Percentiles rank a stretch among this genome's conserved stretches.
Conservation (phyloP, 2,888 invertebrate species). For the Myopa testacea region DNA sequence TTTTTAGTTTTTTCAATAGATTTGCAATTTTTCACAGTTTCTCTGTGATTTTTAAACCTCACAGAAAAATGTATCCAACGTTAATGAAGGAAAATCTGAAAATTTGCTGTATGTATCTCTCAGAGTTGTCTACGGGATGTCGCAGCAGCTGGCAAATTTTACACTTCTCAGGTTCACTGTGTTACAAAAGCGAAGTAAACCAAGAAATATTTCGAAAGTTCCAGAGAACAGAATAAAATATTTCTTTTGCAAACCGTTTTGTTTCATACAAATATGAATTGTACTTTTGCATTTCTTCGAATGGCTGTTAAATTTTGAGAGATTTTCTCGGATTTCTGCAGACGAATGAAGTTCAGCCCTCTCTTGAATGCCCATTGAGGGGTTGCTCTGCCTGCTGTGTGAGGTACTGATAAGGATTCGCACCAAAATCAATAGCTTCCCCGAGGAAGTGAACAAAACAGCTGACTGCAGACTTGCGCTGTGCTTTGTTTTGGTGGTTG, state of each 20-base stretch:
- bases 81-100: conserved; percentile 38
- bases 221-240: neutral
- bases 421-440: conserved; percentile 44
- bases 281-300: neutral
- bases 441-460: conserved; percentile 30
- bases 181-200: neutral
- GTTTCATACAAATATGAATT: neutral
- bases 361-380: neutral
- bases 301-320: no score
- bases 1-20: conserved; percentile 66
- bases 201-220: neutral
- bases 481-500: conserved; percentile 26
- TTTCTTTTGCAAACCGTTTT: neutral
- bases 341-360: conserved; percentile 36
- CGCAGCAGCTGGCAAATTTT: conserved; percentile 40
- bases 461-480: conserved; percentile 47
- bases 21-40: conserved; percentile 66
- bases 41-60: conserved; percentile 55
- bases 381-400: neutral
- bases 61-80: conserved; percentile 54
- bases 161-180: conserved; percentile 40
- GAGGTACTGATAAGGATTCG: conserved; percentile 33
- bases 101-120: conserved; percentile 46
- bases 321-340: neutral
- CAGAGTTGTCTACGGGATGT: conserved; percentile 43